phyloP scores from a whole-genome alignment of 2,888 invertebrate species.

The Formica aserva region DNA sequence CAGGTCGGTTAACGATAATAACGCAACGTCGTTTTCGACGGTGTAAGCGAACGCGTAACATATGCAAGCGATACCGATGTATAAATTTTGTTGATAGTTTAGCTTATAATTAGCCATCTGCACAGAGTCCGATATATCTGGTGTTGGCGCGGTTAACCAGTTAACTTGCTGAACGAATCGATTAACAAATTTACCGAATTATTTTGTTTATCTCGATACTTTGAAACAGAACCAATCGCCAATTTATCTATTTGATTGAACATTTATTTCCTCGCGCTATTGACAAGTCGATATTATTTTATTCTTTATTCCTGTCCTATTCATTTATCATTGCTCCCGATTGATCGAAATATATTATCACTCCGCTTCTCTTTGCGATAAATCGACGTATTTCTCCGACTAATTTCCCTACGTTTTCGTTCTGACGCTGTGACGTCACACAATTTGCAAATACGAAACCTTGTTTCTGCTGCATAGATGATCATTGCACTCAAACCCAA shows the following conservation, averaged over 20 bases:
- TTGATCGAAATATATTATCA: constrained; percentile 22
- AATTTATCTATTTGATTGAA: constrained; percentile 15
- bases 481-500: constrained; percentile 55
- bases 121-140: constrained; percentile 7
- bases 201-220: constrained; percentile 13
- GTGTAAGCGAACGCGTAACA: constrained; percentile 33
- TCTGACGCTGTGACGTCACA: constrained; percentile 22
- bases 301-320: constrained; percentile 11
- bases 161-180: constrained; percentile 35
- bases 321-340: constrained; percentile 1
- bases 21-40: constrained; percentile 44
- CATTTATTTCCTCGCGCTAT: constrained; percentile 17
- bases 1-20: constrained; percentile 56
- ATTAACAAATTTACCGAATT: constrained; percentile 39
- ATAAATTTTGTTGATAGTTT: constrained; percentile 22
- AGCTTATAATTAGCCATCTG: constrained; percentile 37
- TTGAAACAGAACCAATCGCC: not conserved
- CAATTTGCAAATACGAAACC: constrained; percentile 37
- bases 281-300: constrained; percentile 28
- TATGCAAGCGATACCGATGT: not conserved
- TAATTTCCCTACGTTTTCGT: constrained; percentile 36
- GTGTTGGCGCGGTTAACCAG: constrained; percentile 27
- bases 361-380: not conserved
- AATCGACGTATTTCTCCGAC: constrained; percentile 1
- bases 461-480: constrained; percentile 38